These are phyloP conservation scores for Pteropus alecto DNA, from an alignment of 2,113 vertebrate species.

Conservation along the genomic window DNA sequence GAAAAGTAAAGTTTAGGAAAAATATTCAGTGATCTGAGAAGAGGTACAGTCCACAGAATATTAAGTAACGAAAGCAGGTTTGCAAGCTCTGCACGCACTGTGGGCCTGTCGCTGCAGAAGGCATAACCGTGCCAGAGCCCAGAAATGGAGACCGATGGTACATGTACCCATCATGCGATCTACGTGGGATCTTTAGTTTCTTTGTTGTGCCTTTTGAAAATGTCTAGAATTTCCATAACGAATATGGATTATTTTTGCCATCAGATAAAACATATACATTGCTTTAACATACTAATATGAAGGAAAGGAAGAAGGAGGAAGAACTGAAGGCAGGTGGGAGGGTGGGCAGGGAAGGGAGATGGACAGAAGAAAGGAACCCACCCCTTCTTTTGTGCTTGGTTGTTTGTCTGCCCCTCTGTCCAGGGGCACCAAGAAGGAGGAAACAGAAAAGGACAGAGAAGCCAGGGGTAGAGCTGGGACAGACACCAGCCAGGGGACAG, in stretches of 20 bases:
- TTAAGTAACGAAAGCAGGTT: not conserved
- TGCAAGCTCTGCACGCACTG: accelerated
- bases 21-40: not conserved
- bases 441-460: not conserved
- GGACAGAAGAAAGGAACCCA: not conserved
- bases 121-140: accelerated
- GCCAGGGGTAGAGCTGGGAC: not conserved
- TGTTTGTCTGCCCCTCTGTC: not conserved
- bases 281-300: not conserved
- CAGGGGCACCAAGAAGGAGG: not conserved
- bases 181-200: not conserved
- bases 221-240: not conserved
- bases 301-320: not conserved
- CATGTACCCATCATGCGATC: not conserved
- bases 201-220: not conserved
- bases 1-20: not conserved
- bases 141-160: not conserved
- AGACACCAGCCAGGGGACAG: no score
- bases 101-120: not conserved
- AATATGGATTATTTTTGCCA: not conserved
- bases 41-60: not conserved
- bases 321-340: not conserved
- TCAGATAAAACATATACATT: not conserved
- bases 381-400: not conserved
- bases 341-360: no score